Percentiles rank a stretch among this genome's conserved stretches.
Conservation (phyloP, 2,113 vertebrate species). For the Pedionomus torquatus region DNA sequence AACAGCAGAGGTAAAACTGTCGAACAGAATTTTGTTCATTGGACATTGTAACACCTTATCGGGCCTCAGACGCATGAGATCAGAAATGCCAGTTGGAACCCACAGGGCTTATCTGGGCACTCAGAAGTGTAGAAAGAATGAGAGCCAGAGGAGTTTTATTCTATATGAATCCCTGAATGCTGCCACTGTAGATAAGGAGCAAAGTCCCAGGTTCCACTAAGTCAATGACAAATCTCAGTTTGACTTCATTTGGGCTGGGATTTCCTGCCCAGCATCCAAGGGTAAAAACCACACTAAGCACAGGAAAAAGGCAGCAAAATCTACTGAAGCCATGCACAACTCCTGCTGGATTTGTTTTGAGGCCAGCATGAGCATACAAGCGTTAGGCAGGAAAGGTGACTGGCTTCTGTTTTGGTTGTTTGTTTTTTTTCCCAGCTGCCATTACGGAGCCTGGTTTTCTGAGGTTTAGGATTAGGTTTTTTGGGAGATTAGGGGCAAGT, state of each 20-base stretch:
- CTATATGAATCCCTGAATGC: conserved; percentile 51
- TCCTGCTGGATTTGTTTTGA: background rate
- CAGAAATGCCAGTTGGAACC: conserved; percentile 60
- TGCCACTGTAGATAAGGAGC: conserved; percentile 37
- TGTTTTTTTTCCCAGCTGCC: fast-evolving
- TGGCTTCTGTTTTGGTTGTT: background rate
- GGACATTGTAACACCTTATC: conserved; percentile 60
- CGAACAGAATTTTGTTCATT: background rate
- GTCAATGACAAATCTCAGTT: conserved; percentile 48
- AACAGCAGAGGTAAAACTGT: conserved; percentile 30
- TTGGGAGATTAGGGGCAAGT: background rate
- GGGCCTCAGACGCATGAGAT: conserved; percentile 26
- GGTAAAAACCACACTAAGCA: background rate
- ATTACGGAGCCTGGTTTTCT: background rate
- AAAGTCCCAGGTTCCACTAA: conserved; percentile 27
- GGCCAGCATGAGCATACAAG: background rate
- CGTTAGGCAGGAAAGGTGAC: background rate
- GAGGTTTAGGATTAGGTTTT: background rate
- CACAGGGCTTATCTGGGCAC: conserved; percentile 47
- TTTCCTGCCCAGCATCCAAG: conserved; percentile 50
- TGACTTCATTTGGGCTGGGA: conserved; percentile 66
- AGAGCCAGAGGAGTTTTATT: conserved; percentile 61
- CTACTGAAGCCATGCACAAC: background rate
- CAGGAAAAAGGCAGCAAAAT: conserved; percentile 41
- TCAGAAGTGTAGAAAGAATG: background rate